A percentile compares a stretch with the other conserved stretches of the same genome.
These are phyloP conservation scores for Aspiorhynchus laticeps DNA, from an alignment of 2,113 vertebrate genomes.

Conservation along the genomic window DNA sequence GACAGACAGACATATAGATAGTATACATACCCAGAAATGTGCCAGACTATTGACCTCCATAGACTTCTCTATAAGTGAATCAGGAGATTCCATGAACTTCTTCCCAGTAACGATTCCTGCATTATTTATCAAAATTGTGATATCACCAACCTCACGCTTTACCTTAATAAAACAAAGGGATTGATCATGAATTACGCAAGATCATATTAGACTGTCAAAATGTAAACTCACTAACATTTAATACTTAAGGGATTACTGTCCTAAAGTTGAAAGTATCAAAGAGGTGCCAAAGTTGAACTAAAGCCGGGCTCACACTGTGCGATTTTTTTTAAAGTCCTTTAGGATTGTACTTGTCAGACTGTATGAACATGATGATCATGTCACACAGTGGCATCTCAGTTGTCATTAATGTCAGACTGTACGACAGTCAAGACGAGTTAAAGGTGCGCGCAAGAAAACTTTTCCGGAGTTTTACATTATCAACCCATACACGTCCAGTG, in stretches of 20 bases:
- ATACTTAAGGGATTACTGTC: background rate
- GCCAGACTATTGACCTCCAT: conserved; percentile 86
- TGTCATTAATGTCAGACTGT: too few relatives aligned
- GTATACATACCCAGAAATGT: conserved; percentile 88
- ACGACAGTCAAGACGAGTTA: too few relatives aligned
- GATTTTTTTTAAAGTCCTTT: too few relatives aligned
- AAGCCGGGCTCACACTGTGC: too few relatives aligned
- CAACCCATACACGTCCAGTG: too few relatives aligned
- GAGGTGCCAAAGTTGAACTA: background rate
- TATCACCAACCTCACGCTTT: conserved; percentile 89
- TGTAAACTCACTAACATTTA: background rate
- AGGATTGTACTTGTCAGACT: too few relatives aligned
- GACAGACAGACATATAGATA: background rate
- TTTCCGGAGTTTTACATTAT: too few relatives aligned
- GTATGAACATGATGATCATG: too few relatives aligned
- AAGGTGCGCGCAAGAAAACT: too few relatives aligned
- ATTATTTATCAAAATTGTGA: conserved; percentile 91
- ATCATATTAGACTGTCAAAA: background rate
- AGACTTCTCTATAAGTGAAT: conserved; percentile 84
- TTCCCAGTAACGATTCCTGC: conserved; percentile 88
- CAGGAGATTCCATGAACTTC: conserved; percentile 82
- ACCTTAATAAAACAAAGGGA: conserved; percentile 77
- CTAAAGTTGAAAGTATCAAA: background rate
- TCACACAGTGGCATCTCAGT: too few relatives aligned
- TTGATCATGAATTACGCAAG: background rate